Percentiles rank a stretch among this genome's conserved stretches.
Evolutionary conservation across 2,797 vertebrate species (phyloP).

Genomic region (Staurois parvus): DNA sequence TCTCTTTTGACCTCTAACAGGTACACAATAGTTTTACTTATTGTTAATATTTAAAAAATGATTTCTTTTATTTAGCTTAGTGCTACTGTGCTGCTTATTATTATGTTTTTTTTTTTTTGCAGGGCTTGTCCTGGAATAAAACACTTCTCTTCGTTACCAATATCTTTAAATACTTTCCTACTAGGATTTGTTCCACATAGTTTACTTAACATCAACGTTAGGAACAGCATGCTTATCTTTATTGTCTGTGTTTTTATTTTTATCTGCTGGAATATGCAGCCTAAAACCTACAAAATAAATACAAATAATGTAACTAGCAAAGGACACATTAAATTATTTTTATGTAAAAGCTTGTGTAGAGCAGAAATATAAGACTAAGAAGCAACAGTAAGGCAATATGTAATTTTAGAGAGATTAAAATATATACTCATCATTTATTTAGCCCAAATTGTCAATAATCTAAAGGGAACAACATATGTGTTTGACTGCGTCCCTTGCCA

Average conservation of each 20-base stretch:
- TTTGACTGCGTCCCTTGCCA: background rate
- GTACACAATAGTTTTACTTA: no score
- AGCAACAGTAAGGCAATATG: conserved; percentile 18
- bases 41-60: no score
- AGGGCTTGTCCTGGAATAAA: no score
- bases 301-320: no score
- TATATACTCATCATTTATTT: conserved; percentile 29
- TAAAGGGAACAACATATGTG: conserved; percentile 15
- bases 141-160: no score
- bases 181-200: no score
- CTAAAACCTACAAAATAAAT: background rate
- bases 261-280: background rate
- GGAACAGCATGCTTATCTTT: no score
- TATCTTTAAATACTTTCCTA: no score
- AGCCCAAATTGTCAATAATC: conserved; percentile 18
- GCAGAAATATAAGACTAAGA: background rate
- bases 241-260: background rate
- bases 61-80: no score
- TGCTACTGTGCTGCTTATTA: no score
- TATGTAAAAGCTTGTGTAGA: background rate
- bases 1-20: no score
- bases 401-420: background rate
- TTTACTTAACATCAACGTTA: background rate
- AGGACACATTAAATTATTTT: background rate
- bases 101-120: no score